Conservation (phyloP, 2,113 vertebrate species). For the Mormyrus lacerda region DNA sequence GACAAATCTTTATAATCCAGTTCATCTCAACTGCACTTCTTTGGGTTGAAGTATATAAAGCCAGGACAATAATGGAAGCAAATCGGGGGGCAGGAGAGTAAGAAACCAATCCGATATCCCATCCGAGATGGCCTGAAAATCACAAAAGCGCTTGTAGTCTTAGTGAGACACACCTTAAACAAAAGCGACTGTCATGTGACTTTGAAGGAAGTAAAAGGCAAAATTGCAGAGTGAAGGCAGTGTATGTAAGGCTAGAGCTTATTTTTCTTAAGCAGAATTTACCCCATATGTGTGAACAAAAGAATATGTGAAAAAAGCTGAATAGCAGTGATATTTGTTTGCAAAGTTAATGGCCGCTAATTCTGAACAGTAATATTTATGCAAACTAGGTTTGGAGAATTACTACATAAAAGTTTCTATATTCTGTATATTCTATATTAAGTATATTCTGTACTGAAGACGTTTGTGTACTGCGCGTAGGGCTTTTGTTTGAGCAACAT, state of each 20-base stretch:
- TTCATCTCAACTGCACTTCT: background rate
- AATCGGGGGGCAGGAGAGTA: background rate
- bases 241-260: background rate
- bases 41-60: background rate
- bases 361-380: background rate
- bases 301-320: background rate
- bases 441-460: too few species aligned
- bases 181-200: background rate
- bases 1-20: background rate
- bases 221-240: background rate
- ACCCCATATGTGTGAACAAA: background rate
- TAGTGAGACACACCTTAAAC: background rate
- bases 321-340: background rate
- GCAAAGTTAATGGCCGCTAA: background rate
- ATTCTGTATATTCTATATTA: too few species aligned
- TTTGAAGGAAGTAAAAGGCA: too few species aligned
- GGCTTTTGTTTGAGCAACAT: too few species aligned
- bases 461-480: too few species aligned
- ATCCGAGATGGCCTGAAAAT: background rate
- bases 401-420: too few species aligned
- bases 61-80: background rate
- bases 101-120: background rate
- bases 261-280: background rate
- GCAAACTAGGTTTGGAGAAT: too few species aligned
- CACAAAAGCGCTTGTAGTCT: background rate